A percentile compares a stretch with the other conserved stretches of the same genome.
These are phyloP conservation scores for Lasiurus borealis DNA, from an alignment of 2,113 vertebrate genomes.

Conservation along the genomic window DNA sequence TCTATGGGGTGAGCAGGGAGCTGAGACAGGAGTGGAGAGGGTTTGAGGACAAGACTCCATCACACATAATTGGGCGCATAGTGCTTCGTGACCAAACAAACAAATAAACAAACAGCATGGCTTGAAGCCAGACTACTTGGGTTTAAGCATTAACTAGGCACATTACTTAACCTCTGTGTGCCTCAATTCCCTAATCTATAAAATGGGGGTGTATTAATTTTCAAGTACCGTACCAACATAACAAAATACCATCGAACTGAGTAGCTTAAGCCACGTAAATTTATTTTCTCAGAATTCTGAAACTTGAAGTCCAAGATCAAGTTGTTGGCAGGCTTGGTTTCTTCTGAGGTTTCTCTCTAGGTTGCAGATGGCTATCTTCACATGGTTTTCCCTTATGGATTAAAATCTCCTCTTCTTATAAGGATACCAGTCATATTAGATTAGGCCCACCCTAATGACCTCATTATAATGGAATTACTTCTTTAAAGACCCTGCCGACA, in stretches of 20 bases:
- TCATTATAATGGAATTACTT: background rate
- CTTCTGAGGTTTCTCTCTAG: background rate
- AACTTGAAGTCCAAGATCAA: background rate
- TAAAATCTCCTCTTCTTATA: background rate
- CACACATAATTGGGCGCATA: background rate
- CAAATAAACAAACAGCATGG: background rate
- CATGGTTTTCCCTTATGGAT: background rate
- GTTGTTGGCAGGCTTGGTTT: background rate
- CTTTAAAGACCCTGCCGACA: background rate
- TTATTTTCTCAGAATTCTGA: background rate
- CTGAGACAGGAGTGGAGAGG: background rate
- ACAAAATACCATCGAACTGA: background rate
- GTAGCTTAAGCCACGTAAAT: background rate
- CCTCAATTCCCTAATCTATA: constrained; percentile 2
- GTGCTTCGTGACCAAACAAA: background rate
- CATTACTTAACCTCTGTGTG: background rate
- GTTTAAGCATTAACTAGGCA: background rate
- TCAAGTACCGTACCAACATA: background rate
- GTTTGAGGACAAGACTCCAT: too few species aligned
- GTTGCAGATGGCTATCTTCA: background rate
- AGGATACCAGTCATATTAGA: background rate
- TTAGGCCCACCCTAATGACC: background rate
- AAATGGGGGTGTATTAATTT: background rate
- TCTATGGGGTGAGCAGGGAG: background rate
- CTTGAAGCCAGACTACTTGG: background rate